A percentile compares a stretch with the other conserved stretches of the same genome.
These are phyloP conservation scores for Anoplophora glabripennis DNA, from an alignment of 1,140 invertebrate genomes.

Conservation along the genomic window DNA sequence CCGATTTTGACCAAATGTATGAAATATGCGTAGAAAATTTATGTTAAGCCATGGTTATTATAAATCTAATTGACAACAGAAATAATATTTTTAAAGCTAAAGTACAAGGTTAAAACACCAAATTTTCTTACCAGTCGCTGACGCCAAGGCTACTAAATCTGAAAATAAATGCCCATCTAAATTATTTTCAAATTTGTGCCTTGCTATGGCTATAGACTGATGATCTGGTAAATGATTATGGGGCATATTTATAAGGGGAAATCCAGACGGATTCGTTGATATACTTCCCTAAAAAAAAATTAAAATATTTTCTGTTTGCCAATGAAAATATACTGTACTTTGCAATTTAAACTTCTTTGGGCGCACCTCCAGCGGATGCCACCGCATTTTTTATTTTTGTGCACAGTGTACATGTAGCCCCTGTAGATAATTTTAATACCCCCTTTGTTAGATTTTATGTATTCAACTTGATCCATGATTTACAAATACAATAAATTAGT, in stretches of 20 bases:
- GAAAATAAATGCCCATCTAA: too few relatives aligned
- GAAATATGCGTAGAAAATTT: too few relatives aligned
- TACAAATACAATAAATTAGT: background rate
- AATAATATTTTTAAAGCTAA: too few relatives aligned
- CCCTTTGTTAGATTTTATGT: conserved; percentile 49
- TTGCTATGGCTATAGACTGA: conserved; percentile 40
- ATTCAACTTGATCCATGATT: conserved; percentile 30
- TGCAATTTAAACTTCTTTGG: conserved; percentile 47
- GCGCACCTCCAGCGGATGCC: conserved; percentile 52
- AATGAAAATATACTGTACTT: conserved; percentile 30
- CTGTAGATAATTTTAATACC: conserved; percentile 51
- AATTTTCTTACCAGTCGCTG: too few relatives aligned
- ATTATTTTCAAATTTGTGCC: background rate
- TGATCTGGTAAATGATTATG: conserved; percentile 52
- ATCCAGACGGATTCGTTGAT: conserved; percentile 44
- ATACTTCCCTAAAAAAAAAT: conserved; percentile 43
- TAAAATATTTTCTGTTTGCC: background rate
- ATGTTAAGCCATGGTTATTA: too few relatives aligned
- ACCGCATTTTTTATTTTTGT: conserved; percentile 47
- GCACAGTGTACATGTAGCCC: conserved; percentile 52
- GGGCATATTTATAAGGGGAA: conserved; percentile 45
- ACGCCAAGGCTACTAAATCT: too few relatives aligned
- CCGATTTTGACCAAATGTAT: too few relatives aligned
- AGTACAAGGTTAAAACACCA: too few relatives aligned
- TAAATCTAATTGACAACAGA: too few relatives aligned